Evolutionary conservation across 2,797 vertebrate species (phyloP).

Genomic region (Adelosebastes latens): DNA sequence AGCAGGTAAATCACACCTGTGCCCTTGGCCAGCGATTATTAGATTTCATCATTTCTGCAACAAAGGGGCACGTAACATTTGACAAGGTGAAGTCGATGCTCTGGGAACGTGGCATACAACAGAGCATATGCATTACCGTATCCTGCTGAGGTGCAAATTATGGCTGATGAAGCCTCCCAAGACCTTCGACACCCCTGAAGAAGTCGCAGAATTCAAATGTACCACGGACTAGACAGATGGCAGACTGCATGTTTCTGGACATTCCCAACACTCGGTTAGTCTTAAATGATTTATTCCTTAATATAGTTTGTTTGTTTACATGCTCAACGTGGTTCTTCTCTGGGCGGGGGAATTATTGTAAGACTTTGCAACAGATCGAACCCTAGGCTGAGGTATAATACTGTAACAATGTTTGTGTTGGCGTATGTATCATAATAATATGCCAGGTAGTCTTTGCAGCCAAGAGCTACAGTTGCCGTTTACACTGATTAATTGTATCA

Average conservation of each 20-base stretch:
- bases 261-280: neutral
- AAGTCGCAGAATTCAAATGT: neutral
- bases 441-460: neutral
- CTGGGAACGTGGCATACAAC: conserved; percentile 1
- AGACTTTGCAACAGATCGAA: neutral
- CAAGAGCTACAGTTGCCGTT: neutral
- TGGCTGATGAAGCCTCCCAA: conserved; percentile 11
- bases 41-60: conserved; percentile 17
- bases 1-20: neutral
- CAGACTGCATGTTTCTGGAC: neutral
- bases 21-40: conserved; percentile 1
- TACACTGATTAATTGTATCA: neutral
- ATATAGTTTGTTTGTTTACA: neutral
- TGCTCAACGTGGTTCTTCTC: neutral
- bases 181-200: conserved; percentile 12
- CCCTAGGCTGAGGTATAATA: neutral
- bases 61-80: neutral
- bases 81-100: conserved; percentile 18
- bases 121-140: conserved; percentile 3
- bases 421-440: neutral
- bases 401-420: neutral
- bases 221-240: conserved; percentile 3
- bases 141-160: conserved; percentile 48
- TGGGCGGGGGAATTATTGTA: neutral
- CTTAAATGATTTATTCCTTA: neutral